A percentile compares a stretch with the other conserved stretches of the same genome.
Evolutionary conservation across 2,797 vertebrate genomes (phyloP).

Genomic region (Chrysocyon brachyurus): DNA sequence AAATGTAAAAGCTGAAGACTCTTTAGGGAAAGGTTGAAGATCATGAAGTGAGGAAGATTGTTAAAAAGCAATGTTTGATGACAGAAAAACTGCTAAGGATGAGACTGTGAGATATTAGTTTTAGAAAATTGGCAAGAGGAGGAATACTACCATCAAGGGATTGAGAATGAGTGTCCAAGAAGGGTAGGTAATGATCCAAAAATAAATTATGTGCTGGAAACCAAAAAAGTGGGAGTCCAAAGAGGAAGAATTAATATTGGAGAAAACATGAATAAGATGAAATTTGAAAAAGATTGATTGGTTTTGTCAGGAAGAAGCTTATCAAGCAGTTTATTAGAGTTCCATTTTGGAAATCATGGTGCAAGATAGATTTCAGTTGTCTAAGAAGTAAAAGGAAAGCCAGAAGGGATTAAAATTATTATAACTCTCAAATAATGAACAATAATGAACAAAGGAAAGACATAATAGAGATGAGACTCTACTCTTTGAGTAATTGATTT

Average conservation of each 20-base stretch:
- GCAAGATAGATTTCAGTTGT: not conserved
- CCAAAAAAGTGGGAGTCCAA: not conserved
- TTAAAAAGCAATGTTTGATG: not conserved
- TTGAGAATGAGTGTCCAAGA: not conserved
- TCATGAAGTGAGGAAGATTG: not conserved
- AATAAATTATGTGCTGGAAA: not conserved
- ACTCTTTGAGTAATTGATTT: not conserved
- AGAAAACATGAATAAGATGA: not conserved
- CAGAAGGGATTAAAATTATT: not conserved
- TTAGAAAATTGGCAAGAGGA: not conserved
- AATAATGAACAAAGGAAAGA: not conserved
- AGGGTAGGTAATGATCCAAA: not conserved
- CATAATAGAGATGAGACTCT: not conserved
- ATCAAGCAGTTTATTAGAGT: not conserved
- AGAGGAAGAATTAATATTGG: not conserved
- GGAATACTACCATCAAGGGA: not conserved
- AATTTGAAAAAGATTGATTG: not conserved
- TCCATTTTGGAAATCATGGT: not conserved
- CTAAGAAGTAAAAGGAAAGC: not conserved
- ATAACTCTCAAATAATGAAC: not conserved
- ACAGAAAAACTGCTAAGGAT: not conserved
- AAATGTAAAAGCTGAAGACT: not conserved
- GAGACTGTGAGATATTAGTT: not conserved
- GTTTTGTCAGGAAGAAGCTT: not conserved
- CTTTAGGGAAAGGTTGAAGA: not conserved